Conservation (phyloP, 2,888 invertebrate species). For the Podabrus alpinus region DNA sequence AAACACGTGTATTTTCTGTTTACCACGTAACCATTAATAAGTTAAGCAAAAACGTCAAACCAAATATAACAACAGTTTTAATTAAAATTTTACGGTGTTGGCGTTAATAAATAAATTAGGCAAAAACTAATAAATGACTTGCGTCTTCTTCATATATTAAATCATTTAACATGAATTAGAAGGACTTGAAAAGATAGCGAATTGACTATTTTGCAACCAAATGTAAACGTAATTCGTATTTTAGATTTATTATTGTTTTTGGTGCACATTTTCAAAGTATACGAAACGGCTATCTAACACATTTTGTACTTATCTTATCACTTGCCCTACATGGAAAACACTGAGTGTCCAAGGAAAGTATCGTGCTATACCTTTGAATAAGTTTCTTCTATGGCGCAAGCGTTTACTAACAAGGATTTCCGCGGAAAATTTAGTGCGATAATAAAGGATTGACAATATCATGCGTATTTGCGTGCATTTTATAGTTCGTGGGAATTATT, state of each 20-base stretch:
- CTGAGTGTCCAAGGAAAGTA: constrained; percentile 27
- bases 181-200: not conserved
- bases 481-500: not conserved
- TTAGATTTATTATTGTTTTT: not conserved
- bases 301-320: constrained; percentile 31
- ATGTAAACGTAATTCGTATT: not conserved
- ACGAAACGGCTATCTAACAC: constrained; percentile 12
- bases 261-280: not conserved
- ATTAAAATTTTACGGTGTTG: not conserved
- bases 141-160: not conserved
- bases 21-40: not conserved
- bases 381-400: constrained; percentile 21
- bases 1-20: constrained; percentile 16
- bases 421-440: constrained; percentile 25
- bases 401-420: constrained; percentile 27
- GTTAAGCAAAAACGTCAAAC: not conserved
- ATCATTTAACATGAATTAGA: not conserved
- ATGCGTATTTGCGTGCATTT: constrained; percentile 23
- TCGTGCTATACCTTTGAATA: constrained; percentile 20
- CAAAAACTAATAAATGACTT: not conserved
- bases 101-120: not conserved
- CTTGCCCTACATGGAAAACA: constrained; percentile 30
- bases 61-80: not conserved
- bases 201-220: not conserved
- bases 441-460: constrained; percentile 28